Conservation (phyloP, 2,797 vertebrate species). For the Xenops minutus region DNA sequence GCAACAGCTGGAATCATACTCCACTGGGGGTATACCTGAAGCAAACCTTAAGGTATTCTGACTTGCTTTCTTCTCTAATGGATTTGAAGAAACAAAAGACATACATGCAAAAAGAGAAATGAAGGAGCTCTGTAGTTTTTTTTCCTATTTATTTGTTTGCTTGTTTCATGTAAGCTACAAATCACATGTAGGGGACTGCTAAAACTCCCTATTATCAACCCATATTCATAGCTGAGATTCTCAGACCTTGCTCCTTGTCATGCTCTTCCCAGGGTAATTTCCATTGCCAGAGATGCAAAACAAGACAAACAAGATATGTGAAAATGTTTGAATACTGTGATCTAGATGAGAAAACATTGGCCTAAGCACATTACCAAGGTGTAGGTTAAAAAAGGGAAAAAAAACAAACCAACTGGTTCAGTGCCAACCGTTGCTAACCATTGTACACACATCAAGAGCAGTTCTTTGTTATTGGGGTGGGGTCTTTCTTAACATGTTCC, state of each 20-base stretch:
- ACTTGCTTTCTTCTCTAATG: not conserved
- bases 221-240: not conserved
- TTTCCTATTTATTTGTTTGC: not conserved
- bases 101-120: not conserved
- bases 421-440: not conserved
- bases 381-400: not conserved
- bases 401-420: not conserved
- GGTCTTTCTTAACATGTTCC: not conserved
- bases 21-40: not conserved
- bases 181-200: not conserved
- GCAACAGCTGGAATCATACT: not conserved
- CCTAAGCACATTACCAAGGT: not conserved
- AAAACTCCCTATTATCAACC: not conserved
- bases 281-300: not conserved
- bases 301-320: not conserved
- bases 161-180: not conserved
- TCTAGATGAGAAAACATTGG: not conserved
- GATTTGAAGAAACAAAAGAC: not conserved
- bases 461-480: not conserved
- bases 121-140: fast-evolving
- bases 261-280: not conserved
- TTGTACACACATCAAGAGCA: not conserved
- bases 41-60: not conserved
- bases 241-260: not conserved
- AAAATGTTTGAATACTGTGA: not conserved